These are phyloP conservation scores for Abrostola tripartita DNA, from an alignment of 2,888 invertebrate species.

Conservation along the genomic window DNA sequence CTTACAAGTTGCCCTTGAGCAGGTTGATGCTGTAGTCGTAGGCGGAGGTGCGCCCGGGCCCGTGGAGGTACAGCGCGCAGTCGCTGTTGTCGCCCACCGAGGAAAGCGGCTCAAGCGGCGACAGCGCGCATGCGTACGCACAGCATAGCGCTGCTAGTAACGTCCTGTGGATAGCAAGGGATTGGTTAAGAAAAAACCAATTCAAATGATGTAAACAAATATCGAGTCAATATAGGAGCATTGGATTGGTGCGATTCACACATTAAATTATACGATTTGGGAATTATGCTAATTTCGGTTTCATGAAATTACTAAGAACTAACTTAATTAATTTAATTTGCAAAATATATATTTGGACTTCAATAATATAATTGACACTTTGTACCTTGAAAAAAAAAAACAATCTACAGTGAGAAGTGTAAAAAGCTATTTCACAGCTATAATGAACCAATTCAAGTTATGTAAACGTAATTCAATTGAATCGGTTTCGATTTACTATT, in stretches of 20 bases:
- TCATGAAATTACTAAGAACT: too few species aligned
- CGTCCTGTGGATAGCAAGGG: conserved; percentile 69
- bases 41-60: conserved; percentile 93
- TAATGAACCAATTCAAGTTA: conserved; percentile 3
- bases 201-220: conserved; percentile 1
- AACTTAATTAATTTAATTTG: too few species aligned
- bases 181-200: too few species aligned
- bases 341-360: too few species aligned
- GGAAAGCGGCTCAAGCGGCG: conserved; percentile 64
- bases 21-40: conserved; percentile 96
- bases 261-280: too few species aligned
- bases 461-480: conserved; percentile 11
- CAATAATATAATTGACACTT: too few species aligned
- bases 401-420: too few species aligned
- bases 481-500: conserved; percentile 19
- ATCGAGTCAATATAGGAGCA: neutral
- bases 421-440: conserved; percentile 8
- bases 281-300: too few species aligned
- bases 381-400: too few species aligned
- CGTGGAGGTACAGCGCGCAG: conserved; percentile 93
- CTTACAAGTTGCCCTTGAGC: conserved; percentile 94
- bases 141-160: conserved; percentile 77
- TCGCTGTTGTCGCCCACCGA: conserved; percentile 85
- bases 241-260: too few species aligned
- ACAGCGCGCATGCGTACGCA: conserved; percentile 67